Percentiles rank a stretch among this genome's conserved stretches.
These are phyloP conservation scores for Colletes collaris DNA, from an alignment of 2,888 invertebrate genomes.

Conservation along the genomic window DNA sequence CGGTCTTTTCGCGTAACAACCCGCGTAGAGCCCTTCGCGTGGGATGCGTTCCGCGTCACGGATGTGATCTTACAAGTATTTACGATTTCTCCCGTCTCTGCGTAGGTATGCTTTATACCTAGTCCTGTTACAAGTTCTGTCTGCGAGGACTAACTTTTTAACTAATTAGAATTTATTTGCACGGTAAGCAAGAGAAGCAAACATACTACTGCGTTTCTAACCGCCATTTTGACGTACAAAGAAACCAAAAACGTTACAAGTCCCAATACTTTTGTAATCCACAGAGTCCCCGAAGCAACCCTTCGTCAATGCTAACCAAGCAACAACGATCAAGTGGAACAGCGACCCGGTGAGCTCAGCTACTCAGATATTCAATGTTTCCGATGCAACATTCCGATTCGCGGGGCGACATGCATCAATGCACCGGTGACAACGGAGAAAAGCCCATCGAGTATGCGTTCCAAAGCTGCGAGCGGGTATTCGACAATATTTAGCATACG, in stretches of 20 bases:
- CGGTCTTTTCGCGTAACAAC: constrained; percentile 46
- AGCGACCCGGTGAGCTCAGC: background rate
- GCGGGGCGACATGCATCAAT: constrained; percentile 29
- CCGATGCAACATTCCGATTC: constrained; percentile 21
- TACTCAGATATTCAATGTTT: constrained; percentile 9
- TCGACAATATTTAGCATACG: constrained; percentile 38
- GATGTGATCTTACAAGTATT: constrained; percentile 69
- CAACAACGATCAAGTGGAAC: background rate
- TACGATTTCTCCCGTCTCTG: constrained; percentile 62
- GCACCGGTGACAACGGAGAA: constrained; percentile 36
- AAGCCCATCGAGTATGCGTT: constrained; percentile 6
- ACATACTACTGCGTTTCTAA: too few relatives aligned
- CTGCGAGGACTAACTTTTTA: too few relatives aligned
- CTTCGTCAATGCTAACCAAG: background rate
- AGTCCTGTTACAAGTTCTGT: background rate
- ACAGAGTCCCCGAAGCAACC: too few relatives aligned
- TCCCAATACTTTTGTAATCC: too few relatives aligned
- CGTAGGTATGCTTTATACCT: constrained; percentile 28
- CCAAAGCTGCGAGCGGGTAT: background rate
- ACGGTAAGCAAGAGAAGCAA: too few relatives aligned
- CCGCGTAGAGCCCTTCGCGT: constrained; percentile 58
- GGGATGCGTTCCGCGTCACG: constrained; percentile 69
- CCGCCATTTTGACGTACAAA: too few relatives aligned
- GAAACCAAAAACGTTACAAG: background rate
- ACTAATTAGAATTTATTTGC: too few relatives aligned